A percentile compares a stretch with the other conserved stretches of the same genome.
phyloP scores from a whole-genome alignment of 1,140 invertebrate genomes.

The Pseudomyrmex flavicornis region DNA sequence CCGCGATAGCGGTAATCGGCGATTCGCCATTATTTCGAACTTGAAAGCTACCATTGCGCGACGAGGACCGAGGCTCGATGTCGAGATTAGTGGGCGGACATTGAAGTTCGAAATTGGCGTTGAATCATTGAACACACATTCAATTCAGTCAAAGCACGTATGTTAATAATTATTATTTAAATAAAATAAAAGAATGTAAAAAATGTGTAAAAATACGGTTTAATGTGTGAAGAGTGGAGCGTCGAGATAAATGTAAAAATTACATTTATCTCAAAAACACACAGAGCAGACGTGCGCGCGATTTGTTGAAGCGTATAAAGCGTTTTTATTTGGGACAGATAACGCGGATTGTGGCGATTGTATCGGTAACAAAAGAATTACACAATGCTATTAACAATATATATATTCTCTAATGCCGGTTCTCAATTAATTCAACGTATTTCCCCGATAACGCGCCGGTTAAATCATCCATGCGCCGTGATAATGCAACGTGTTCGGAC shows the following conservation, averaged over 20 bases:
- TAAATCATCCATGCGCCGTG: conserved; percentile 18
- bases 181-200: background rate
- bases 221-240: too few relatives aligned
- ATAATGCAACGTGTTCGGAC: background rate
- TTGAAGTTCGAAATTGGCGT: conserved; percentile 3
- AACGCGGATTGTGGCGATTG: background rate
- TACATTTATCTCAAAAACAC: background rate
- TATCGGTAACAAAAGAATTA: background rate
- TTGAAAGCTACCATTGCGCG: conserved; percentile 24
- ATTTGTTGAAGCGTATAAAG: background rate
- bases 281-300: background rate
- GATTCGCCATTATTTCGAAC: conserved; percentile 39
- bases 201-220: too few relatives aligned
- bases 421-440: conserved; percentile 16
- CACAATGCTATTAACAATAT: conserved; percentile 15
- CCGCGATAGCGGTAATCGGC: conserved; percentile 35
- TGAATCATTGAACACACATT: background rate
- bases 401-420: background rate
- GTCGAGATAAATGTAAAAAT: too few relatives aligned
- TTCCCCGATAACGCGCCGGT: conserved; percentile 15
- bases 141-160: background rate
- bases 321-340: background rate
- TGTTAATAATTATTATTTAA: background rate
- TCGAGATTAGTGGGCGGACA: background rate
- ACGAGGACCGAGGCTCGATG: background rate